Evolutionary conservation across 1,140 invertebrate species (phyloP), one percentile per base, ranked within the genome.

Genomic region (Drosophila orena): DNA sequence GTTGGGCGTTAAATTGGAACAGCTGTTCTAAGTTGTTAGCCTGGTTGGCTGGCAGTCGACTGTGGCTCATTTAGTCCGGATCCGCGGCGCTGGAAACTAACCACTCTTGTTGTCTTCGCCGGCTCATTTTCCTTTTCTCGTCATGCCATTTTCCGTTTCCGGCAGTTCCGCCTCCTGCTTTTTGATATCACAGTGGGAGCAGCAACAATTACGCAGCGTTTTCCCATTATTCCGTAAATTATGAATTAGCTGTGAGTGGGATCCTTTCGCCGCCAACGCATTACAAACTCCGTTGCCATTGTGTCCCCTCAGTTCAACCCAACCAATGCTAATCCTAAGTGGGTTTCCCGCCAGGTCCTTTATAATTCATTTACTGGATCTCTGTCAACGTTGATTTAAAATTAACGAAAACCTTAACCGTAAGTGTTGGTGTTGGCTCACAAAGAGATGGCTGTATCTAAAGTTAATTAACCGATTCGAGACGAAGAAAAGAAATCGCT

Each of bases 1-100:
- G 59, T 80, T 68, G 66, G 60, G 71, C 83, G 49, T 70, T 37
- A 83, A 88, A 88, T 83, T 88, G 59, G 50, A 83, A 64, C 83
- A 88, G 64, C 72, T 88, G 81, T 77, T 86, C 58, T 52, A 20
- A 62, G 62, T 64, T 49, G 37, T 35, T 44, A 30, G 6, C 40
- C 38, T 38, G n/a, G 11, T 50, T 30, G 11, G 4, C 11, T 42
- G 10, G 50, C 17, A 44, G 43, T 22, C 64, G 73, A 50, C 57
- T 52, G 52, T 61, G 66, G 35, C 62, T 73, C 77, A 77, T 86
- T 84, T 80, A 43, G 47, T 47, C 37, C 40, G 47, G 43, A 47
- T 40, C 20, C 35, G 43, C 54, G 68, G 55, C 75, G 65, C 65
- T 81, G 77, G 60, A 74, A 81, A 75, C 81, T 86, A 81, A 86